Base-by-base conservation (phyloP, 2,113 vertebrate genomes). In the Carettochelys insculpta region DNA sequence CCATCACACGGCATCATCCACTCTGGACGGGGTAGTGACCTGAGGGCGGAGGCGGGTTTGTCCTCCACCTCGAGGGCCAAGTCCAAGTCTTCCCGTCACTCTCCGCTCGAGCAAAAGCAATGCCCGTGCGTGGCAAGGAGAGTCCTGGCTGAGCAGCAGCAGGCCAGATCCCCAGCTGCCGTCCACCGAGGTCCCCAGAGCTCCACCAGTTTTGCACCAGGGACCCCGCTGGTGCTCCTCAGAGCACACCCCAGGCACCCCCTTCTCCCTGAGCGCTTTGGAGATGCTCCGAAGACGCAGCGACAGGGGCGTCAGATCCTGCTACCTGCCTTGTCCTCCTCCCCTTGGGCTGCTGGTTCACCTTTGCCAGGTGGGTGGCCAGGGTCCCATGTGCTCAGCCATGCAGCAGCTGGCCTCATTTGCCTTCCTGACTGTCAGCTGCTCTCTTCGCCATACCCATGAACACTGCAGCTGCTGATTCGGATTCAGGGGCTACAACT, bases 371-470 rank as follows among this genome's bases (percentile, higher is more conserved):
- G 20, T 68, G n/a, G n/a, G n/a, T n/a, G n/a, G n/a, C n/a, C n/a
- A n/a, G n/a, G n/a, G n/a, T n/a, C n/a, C 68, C 45, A 0, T 53
- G 61, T 1, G 0, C 71, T 82, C 86, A 77, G 0, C 75, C 47
- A 47, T 3, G 11, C 43, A 34, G 65, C 3, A 43, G 81, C 61
- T 16, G 86, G 45, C 47, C 71, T 61, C 0, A 38, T 77, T 81
- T 80, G 52, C 78, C 47, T 2, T 52, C 58, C 43, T 90, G 17
- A 38, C 80, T 89, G 54, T 53, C 87, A 48, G 81, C 91, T 77
- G 56, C 50, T 54, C 50, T 14, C 1, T 1, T 90, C 61, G 24
- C 41, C 51, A 47, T 38, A 11, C 29, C 12, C 27, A 27, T 8
- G 51, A 25, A 24, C 24, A 22, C 53, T 27, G 53, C 54, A n/a